These are phyloP conservation scores for Spodoptera littoralis DNA, from an alignment of 2,888 invertebrate genomes.

Conservation along the genomic window DNA sequence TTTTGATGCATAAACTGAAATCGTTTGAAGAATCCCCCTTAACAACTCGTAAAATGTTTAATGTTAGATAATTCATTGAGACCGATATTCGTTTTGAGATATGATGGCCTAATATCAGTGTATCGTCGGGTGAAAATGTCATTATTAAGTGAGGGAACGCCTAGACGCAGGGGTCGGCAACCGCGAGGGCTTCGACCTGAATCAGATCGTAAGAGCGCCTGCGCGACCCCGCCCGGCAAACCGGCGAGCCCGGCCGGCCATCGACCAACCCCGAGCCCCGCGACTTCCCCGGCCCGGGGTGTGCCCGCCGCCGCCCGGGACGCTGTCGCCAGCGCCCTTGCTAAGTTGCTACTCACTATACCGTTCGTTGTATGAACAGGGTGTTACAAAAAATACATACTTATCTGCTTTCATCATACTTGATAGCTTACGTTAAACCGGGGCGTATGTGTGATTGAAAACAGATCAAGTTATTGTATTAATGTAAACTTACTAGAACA, in stretches of 20 bases:
- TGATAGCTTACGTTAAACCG: background rate
- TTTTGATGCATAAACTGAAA: background rate
- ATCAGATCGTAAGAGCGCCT: conserved; percentile 71
- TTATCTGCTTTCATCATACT: conserved; percentile 11
- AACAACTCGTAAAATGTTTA: conserved; percentile 2
- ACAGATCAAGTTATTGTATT: too few species aligned
- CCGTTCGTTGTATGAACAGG: conserved; percentile 33
- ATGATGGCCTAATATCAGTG: conserved; percentile 33
- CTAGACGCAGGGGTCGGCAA: conserved; percentile 83
- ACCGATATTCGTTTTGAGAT: conserved; percentile 2
- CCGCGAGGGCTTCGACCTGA: conserved; percentile 84
- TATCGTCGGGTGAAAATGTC: conserved; percentile 62
- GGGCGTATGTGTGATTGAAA: too few species aligned
- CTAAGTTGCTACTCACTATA: conserved; percentile 3
- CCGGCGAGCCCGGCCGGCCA: conserved; percentile 54
- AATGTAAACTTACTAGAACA: too few species aligned
- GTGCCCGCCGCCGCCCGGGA: conserved; percentile 17
- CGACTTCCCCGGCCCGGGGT: conserved; percentile 27
- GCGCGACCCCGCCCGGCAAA: conserved; percentile 81
- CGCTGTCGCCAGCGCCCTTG: conserved; percentile 34
- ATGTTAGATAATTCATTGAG: background rate
- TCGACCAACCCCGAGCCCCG: conserved; percentile 60
- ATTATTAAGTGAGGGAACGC: conserved; percentile 69
- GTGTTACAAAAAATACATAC: conserved; percentile 26
- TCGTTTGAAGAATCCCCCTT: background rate